Conservation (phyloP, 2,888 invertebrate genomes). For the Pachliopta kotzebuea region DNA sequence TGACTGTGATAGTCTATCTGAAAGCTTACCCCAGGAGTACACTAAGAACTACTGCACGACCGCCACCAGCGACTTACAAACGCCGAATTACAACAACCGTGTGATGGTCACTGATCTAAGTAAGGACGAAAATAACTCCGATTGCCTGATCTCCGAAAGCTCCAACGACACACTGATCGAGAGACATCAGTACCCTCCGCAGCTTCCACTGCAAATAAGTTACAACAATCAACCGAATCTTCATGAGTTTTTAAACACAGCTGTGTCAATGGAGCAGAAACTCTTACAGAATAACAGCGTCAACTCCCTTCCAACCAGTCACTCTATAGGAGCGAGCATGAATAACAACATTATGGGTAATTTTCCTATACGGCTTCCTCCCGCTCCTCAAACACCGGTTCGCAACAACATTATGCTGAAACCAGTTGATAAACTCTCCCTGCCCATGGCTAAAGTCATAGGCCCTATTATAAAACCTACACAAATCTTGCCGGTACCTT, state of each 20-base stretch:
- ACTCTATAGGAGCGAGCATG: slow-evolving; percentile 51
- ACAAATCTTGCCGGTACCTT: slow-evolving; percentile 68
- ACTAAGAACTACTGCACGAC: slow-evolving; percentile 56
- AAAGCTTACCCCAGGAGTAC: slow-evolving; percentile 58
- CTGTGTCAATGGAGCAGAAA: slow-evolving; percentile 58
- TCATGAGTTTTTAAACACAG: slow-evolving; percentile 59
- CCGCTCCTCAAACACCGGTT: slow-evolving; percentile 53
- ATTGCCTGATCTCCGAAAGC: slow-evolving; percentile 64
- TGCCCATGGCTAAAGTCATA: slow-evolving; percentile 60
- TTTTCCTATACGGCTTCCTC: slow-evolving; percentile 66
- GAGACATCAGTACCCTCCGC: slow-evolving; percentile 55
- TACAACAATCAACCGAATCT: slow-evolving; percentile 57
- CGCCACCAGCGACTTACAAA: slow-evolving; percentile 44
- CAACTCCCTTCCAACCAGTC: slow-evolving; percentile 54
- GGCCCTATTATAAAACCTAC: slow-evolving; percentile 70
- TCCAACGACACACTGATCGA: slow-evolving; percentile 60
- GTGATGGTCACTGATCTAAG: slow-evolving; percentile 58
- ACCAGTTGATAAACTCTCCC: slow-evolving; percentile 62
- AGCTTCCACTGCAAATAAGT: slow-evolving; percentile 51
- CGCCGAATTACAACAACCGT: slow-evolving; percentile 44
- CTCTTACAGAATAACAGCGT: slow-evolving; percentile 56
- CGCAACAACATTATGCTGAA: slow-evolving; percentile 65
- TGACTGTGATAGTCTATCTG: slow-evolving; percentile 69
- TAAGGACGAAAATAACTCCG: slow-evolving; percentile 67
- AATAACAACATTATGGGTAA: slow-evolving; percentile 68